Evolutionary conservation across 2,888 invertebrate species (phyloP), one percentile per base, ranked within the genome.

Genomic region (Craniophora ligustri): DNA sequence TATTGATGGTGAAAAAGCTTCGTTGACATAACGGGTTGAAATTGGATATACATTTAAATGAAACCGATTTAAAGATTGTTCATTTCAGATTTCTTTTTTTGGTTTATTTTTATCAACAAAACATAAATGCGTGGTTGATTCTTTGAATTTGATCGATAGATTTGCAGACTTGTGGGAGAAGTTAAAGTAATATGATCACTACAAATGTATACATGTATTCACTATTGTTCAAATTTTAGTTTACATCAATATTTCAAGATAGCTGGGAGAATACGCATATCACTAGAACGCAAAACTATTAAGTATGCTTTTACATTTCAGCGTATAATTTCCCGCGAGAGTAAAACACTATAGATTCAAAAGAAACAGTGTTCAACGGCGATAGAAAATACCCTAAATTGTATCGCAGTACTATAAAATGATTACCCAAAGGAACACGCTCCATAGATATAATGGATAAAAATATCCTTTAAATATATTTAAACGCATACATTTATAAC

Each of bases 261-360:
- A 41, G 45, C 51, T 66, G 48, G 4, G 73, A 62, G 64, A 67
- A 54, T 64, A 62, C 21, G 39, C 58, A 48, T 38, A 55, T 63
- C 67, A 67, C 71, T 65, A 63, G 58, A 56, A 51, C 54, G 45
- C n/a, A 61, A 72, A 74, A 75, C 57, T 67, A 67, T 70, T 61
- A 71, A 62, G 55, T 57, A 58, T 56, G 45, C 64, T 62, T 76
- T 57, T 42, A 67, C 45, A 65, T 66, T 68, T 61, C 65, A 75
- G 67, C 70, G 75, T 75, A 76, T 82, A 86, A 89, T 89, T 89
- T 89, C 89, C 87, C 89, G 49, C 8, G 82, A 80, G 87, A 72
- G 65, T 63, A 62, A 60, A 67, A 70, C 68, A 71, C 47, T 56
- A 75, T 56, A 55, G 59, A 53, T 21, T 55, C 39, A 67, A 57